These are phyloP conservation scores for Ligdia adustata DNA, from an alignment of 2,888 invertebrate genomes.

Conservation along the genomic window DNA sequence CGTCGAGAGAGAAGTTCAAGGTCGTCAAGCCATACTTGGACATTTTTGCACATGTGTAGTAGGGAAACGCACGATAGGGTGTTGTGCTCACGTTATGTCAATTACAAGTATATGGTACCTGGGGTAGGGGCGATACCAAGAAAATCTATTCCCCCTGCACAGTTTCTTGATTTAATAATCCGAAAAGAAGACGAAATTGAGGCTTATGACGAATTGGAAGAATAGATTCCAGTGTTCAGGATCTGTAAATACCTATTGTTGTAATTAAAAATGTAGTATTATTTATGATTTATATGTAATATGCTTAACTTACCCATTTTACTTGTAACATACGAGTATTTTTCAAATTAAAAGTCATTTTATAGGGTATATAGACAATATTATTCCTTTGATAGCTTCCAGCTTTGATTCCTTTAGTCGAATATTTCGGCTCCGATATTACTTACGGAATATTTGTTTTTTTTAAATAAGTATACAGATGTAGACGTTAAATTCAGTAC, in stretches of 20 bases:
- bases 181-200: neutral
- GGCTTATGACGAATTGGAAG: neutral
- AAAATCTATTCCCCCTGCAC: constrained; percentile 1
- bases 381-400: neutral
- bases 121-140: constrained; percentile 1
- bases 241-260: no score
- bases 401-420: neutral
- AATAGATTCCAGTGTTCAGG: no score
- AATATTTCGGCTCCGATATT: neutral
- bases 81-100: neutral
- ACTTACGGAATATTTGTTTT: no score
- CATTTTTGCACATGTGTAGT: neutral
- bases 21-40: neutral
- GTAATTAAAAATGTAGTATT: no score
- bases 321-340: no score
- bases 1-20: neutral
- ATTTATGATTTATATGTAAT: no score
- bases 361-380: neutral
- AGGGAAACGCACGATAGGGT: neutral
- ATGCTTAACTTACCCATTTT: no score
- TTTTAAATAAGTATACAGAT: no score
- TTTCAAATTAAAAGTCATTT: no score
- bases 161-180: neutral
- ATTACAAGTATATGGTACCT: neutral
- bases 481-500: no score